Base-by-base conservation (phyloP, 2,113 vertebrate species). In the Calyptomena viridis region DNA sequence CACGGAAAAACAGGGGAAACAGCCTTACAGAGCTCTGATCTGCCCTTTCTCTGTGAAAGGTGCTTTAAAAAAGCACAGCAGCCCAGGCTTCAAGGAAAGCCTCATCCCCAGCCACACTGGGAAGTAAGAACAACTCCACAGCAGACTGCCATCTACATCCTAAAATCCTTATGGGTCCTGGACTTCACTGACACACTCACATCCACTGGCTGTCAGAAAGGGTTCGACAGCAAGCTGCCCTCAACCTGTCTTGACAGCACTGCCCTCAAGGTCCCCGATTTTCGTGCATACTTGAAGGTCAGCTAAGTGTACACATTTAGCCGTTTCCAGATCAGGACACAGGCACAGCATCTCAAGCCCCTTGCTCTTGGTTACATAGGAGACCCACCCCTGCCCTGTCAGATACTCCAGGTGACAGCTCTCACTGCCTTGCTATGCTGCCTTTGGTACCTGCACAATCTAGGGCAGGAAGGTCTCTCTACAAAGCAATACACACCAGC, bases 191-290 rank as follows among this genome's bases (percentile, higher is more conserved):
- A 35, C 81, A 50, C 53, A 85, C 27, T 12, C 46, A 21, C 40
- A 35, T 12, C 28, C 40, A 16, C 22, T 2, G 17, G 8, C 17
- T 85, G 53, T 52, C 67, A 84, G 37, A 47, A 68, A 22, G 52
- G 37, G 27, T 82, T 49, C 0, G 0, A 16, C 40, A 71, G 50
- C 11, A 3, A 58, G 59, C 39, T 6, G 7, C 23, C 68, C 31
- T 27, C 25, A 9, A 11, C 19, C 35, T 18, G 24, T 35, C 49
- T 47, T 49, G 63, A 64, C 33, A 83, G 33, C 1, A 0, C 25
- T 23, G 74, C 53, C 52, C 58, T 33, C 1, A 1, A 76, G 59
- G 7, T 19, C 37, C n/a, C 50, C 1, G 4, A 30, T 52, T 50
- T 56, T 37, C 5, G 2, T 3, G 25, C 14, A 4, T 6, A 44